A percentile compares a stretch with the other conserved stretches of the same genome.
Evolutionary conservation across 2,113 vertebrate genomes (phyloP).

Genomic region (Phalacrocorax pelagicus): DNA sequence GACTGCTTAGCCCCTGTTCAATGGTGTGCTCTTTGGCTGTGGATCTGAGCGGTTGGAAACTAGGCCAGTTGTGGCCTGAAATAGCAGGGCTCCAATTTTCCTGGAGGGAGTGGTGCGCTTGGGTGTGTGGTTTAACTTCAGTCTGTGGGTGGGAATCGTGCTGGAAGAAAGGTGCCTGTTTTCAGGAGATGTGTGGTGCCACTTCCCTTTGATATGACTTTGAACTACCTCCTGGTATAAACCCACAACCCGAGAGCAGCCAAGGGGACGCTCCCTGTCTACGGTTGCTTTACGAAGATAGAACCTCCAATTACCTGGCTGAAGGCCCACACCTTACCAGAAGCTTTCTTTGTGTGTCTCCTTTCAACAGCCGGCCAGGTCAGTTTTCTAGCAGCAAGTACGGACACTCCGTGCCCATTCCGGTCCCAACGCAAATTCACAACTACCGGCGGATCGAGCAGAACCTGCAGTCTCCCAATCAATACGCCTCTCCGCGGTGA

Average conservation of each 20-base stretch:
- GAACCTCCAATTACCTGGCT: background rate
- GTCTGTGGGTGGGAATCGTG: background rate
- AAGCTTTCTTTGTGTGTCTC: background rate
- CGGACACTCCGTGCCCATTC: slow-evolving; percentile 87
- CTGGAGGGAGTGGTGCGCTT: background rate
- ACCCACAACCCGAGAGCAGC: background rate
- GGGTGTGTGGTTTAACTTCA: background rate
- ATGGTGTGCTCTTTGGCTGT: background rate
- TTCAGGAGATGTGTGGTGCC: background rate
- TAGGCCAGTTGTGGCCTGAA: background rate
- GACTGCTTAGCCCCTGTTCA: background rate
- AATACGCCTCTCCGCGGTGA: slow-evolving; percentile 75
- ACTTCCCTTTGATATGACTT: background rate
- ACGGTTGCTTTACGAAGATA: background rate
- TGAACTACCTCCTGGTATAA: background rate
- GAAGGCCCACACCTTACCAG: background rate
- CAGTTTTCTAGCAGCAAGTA: slow-evolving; percentile 75
- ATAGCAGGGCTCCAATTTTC: background rate
- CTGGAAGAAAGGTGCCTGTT: background rate
- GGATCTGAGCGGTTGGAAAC: background rate
- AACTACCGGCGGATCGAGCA: slow-evolving; percentile 93
- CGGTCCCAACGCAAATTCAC: slow-evolving; percentile 91
- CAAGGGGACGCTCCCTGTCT: background rate
- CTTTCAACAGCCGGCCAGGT: slow-evolving; percentile 67
- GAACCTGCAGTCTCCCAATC: slow-evolving; percentile 85